Base-by-base conservation (phyloP, 2,888 invertebrate genomes). In the Nineta flava region DNA sequence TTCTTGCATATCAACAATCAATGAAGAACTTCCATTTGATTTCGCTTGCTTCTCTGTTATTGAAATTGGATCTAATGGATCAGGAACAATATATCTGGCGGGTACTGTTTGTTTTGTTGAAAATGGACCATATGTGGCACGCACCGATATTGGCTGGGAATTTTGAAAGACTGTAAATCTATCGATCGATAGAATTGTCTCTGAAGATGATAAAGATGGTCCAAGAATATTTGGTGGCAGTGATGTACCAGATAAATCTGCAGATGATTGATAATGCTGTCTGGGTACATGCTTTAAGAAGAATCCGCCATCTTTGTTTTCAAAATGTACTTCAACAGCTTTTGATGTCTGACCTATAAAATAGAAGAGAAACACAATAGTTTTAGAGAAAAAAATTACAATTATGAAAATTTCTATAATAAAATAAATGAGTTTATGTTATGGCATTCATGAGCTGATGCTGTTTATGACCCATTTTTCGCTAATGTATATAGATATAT, bases 91-190 rank as follows among this genome's bases (percentile, higher is more conserved):
- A 63, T 87, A 90, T 41, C 85, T 75, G 2, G 91, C 88, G 38
- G 92, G 91, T 38, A 94, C 91, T 1, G 92, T 92, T 69, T 94
- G 92, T 63, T 92, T 92, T 49, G 92, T 93, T 57, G 90, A 90
- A 69, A 94, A 94, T 7, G 94, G 94, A 4, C 94, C 95, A 63
- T 93, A 93, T 40, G 86, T 87, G 46, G 93, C 93, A 52, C 92
- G 76, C 41, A 95, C 86, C 19, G 91, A 90, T 32, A 90, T 88
- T 19, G 93, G 88, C 57, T 90, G 85, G 45, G 88, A 86, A 38
- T 88, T 90, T 66, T 92, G 88, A 59, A 94, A 83, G 35, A 95
- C 87, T 51, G 92, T 88, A 66, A 94, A 93, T 54, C 87, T 81
- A 69, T 92, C 90, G 54, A 86, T 76, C 48, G 87, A 87, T 48